Conservation (phyloP, 2,888 invertebrate species). For the Drosophila mimetica region DNA sequence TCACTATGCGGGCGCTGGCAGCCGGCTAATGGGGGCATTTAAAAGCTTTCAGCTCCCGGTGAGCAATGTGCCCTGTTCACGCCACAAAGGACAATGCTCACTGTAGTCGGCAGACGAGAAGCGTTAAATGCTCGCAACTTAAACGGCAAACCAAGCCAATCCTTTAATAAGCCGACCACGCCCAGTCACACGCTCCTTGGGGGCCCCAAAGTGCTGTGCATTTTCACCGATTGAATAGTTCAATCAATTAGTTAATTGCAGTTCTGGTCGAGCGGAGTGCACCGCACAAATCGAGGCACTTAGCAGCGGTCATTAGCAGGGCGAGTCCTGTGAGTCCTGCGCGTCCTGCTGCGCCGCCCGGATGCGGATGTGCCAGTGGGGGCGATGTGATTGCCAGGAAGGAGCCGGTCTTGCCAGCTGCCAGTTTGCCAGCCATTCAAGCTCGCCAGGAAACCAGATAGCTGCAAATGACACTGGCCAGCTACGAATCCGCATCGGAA, state of each 20-base stretch:
- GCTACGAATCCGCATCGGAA: slow-evolving; percentile 8
- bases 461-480: slow-evolving; percentile 55
- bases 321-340: slow-evolving; percentile 33
- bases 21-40: slow-evolving; percentile 58
- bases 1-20: slow-evolving; percentile 20
- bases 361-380: slow-evolving; percentile 5
- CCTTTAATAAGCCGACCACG: slow-evolving; percentile 59
- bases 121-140: slow-evolving; percentile 45
- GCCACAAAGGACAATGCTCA: slow-evolving; percentile 39
- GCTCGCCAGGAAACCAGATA: slow-evolving; percentile 44
- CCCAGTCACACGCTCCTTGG: slow-evolving; percentile 45
- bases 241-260: slow-evolving; percentile 78
- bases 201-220: slow-evolving; percentile 48
- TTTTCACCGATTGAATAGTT: slow-evolving; percentile 73
- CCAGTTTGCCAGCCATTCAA: slow-evolving; percentile 36
- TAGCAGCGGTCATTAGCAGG: slow-evolving; percentile 69
- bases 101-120: slow-evolving; percentile 1
- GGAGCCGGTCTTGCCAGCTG: slow-evolving; percentile 40
- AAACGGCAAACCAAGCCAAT: slow-evolving; percentile 39
- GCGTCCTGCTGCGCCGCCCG: not conserved
- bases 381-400: slow-evolving; percentile 38
- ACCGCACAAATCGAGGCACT: slow-evolving; percentile 70
- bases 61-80: slow-evolving; percentile 44
- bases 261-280: slow-evolving; percentile 54
- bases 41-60: slow-evolving; percentile 65